Evolutionary conservation across 2,113 vertebrate genomes (phyloP), one percentile per base, ranked within the genome.

Genomic region (Butorides virescens): DNA sequence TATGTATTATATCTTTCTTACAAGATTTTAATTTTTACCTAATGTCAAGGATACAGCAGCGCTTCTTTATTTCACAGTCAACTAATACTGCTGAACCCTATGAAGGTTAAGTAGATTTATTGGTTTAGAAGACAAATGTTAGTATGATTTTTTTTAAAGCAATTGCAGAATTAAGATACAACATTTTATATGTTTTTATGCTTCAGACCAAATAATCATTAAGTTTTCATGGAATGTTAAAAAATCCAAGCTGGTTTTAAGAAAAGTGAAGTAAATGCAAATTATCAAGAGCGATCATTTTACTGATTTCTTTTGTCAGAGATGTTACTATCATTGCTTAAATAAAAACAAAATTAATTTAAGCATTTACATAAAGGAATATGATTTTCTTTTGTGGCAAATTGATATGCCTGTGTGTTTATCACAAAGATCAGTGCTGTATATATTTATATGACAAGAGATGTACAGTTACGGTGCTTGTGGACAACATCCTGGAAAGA

Each of bases 1-100:
- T 99, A 98, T 96, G 98, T 92, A 79, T 80, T 90, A 14, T 21
- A 86, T 32, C 77, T 46, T 84, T 56, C 46, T 72, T 42, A 11
- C 1, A 15, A 26, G 7, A 1, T 7, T 87, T 39, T 13, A 3
- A 1, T 44, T 34, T 36, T 56, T 79, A 13, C 26, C 26, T 49
- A 19, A 10, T 17, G 7, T 17, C 53, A 34, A 26, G 34, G 15
- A 67, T 25, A 11, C 13, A 59, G 18, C 5, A 55, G 22, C 25
- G 4, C 12, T 53, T 39, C 29, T 70, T 67, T 29, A 4, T 81
- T 86, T 72, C 17, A 52, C n/a, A 55, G 7, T n/a, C 61, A 56
- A 0, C 6, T 32, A 7, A 4, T 8, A 6, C 7, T 53, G 29
- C 21, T 63, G 32, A 63, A 7, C 15, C 9, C 37, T 53, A 3